Conservation (phyloP, 2,113 vertebrate species). For the Morone saxatilis region DNA sequence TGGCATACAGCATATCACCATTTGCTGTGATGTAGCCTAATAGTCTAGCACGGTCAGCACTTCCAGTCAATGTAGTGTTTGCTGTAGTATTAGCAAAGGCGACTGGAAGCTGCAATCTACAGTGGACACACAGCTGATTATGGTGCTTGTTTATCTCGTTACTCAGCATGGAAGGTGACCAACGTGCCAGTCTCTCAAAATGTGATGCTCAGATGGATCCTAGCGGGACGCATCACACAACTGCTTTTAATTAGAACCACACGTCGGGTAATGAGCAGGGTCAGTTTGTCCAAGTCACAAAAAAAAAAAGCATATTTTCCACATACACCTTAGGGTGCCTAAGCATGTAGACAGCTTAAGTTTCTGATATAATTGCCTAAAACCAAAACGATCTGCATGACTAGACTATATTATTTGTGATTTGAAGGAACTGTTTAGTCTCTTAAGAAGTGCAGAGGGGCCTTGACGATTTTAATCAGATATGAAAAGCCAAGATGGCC, state of each 20-base stretch:
- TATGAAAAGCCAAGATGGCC: conserved; percentile 50
- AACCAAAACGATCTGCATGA: conserved; percentile 13
- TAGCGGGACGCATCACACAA: not conserved
- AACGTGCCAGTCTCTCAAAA: conserved; percentile 5
- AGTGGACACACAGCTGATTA: not conserved
- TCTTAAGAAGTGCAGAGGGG: conserved; percentile 38
- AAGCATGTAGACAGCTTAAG: conserved; percentile 1
- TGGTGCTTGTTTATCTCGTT: not conserved
- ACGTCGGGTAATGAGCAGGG: not conserved
- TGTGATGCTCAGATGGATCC: not conserved
- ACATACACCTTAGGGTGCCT: not conserved
- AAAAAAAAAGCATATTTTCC: not conserved
- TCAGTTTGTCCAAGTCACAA: conserved; percentile 3
- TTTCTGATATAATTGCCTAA: conserved; percentile 18
- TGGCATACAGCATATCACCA: not conserved
- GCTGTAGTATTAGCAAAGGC: no score
- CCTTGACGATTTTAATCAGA: conserved; percentile 30
- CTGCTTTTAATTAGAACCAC: conserved; percentile 27
- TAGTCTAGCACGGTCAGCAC: not conserved
- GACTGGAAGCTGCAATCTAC: not conserved
- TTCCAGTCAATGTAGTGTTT: not conserved
- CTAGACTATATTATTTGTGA: not conserved
- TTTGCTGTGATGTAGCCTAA: not conserved
- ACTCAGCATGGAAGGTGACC: conserved; percentile 54
- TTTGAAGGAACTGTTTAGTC: conserved; percentile 37